phyloP scores from a whole-genome alignment of 2,113 vertebrate species.

The Perca schrenkii region DNA sequence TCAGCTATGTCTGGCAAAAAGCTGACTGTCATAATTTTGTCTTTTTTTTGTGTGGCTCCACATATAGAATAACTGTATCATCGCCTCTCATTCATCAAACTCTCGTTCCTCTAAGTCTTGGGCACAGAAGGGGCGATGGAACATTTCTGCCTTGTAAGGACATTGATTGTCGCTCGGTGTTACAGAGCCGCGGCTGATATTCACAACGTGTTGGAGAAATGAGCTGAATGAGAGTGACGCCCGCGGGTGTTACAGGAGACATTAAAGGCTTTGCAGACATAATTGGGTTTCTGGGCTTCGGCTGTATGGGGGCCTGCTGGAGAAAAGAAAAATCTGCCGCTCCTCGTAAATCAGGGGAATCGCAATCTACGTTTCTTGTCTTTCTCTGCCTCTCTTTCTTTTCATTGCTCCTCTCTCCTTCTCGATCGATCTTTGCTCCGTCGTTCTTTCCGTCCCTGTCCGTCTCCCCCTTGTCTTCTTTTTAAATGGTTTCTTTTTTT shows the following conservation, averaged over 20 bases:
- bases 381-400: background rate
- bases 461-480: conserved; percentile 1
- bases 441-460: background rate
- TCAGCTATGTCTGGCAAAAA: conserved; percentile 17
- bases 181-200: conserved; percentile 26
- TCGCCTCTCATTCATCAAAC: conserved; percentile 42
- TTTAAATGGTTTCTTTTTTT: background rate
- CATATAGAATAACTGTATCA: conserved; percentile 39
- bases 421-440: background rate
- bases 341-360: conserved; percentile 61
- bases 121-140: conserved; percentile 26
- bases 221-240: conserved; percentile 49
- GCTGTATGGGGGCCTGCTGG: conserved; percentile 16
- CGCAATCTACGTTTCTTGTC: conserved; percentile 25
- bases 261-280: conserved; percentile 65
- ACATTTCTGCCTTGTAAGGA: conserved; percentile 37
- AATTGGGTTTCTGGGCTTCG: conserved; percentile 62
- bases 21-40: conserved; percentile 19
- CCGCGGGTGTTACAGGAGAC: conserved; percentile 35
- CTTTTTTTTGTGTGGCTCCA: background rate
- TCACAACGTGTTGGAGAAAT: conserved; percentile 38
- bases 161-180: conserved; percentile 24
- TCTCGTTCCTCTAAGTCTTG: background rate
- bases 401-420: background rate
- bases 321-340: background rate